Evolutionary conservation across 2,797 vertebrate genomes (phyloP).

Genomic region (Mastacembelus armatus): DNA sequence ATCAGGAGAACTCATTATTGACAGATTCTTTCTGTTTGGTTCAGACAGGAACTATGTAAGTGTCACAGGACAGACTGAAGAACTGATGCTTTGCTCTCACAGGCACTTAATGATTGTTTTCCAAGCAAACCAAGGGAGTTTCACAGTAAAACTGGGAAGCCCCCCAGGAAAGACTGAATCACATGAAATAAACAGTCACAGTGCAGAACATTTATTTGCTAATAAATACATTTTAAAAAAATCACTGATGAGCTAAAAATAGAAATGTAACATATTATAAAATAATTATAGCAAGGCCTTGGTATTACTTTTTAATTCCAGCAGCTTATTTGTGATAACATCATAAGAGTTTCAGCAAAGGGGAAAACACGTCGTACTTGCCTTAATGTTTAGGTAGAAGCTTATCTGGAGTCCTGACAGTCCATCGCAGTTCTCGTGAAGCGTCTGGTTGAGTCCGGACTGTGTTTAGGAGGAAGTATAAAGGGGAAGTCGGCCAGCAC

Average conservation of each 20-base stretch:
- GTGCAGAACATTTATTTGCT: background rate
- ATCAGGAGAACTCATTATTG: constrained; percentile 15
- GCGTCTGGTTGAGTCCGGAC: rapidly evolving
- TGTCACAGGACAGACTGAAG: constrained; percentile 7
- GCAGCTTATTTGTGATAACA: background rate
- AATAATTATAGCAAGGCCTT: too few relatives aligned
- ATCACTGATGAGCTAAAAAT: background rate
- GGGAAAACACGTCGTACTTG: constrained; percentile 2
- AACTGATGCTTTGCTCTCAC: constrained; percentile 9
- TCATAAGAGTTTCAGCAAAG: background rate
- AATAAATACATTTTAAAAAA: too few relatives aligned
- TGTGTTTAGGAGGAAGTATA: constrained; percentile 54
- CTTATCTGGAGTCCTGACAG: background rate
- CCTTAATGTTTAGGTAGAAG: background rate
- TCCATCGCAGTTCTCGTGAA: constrained; percentile 12
- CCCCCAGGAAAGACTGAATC: constrained; percentile 32
- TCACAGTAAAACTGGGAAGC: constrained; percentile 66
- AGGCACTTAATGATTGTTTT: too few relatives aligned
- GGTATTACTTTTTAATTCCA: background rate
- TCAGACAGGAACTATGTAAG: background rate
- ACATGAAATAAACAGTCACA: constrained; percentile 18
- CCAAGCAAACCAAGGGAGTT: constrained; percentile 67
- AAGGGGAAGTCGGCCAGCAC: constrained; percentile 39
- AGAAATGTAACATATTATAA: background rate
- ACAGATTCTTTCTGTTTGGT: background rate